Evolutionary conservation across 2,888 invertebrate genomes (phyloP).

Genomic region (Frankliniella intonsa): DNA sequence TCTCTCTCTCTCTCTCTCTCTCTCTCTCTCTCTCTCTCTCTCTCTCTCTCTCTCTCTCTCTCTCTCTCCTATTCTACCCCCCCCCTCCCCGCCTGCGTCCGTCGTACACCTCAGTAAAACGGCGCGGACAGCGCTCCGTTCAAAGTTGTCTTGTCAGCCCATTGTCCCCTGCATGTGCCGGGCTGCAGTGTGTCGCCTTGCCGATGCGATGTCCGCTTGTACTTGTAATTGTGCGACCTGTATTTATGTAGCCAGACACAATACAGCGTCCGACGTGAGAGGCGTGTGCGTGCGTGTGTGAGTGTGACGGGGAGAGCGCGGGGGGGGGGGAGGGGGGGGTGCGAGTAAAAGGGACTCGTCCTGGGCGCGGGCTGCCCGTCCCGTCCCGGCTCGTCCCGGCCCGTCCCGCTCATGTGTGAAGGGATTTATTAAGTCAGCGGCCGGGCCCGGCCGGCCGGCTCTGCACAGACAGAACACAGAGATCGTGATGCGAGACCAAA

Average conservation of each 20-base stretch:
- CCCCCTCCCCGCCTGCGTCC: neutral
- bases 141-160: too few relatives aligned
- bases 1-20: neutral
- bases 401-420: neutral
- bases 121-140: too few relatives aligned
- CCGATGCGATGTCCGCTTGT: neutral
- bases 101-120: neutral
- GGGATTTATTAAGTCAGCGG: neutral
- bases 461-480: neutral
- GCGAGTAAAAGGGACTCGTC: neutral
- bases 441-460: too few relatives aligned
- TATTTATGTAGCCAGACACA: conserved; percentile 3
- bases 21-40: neutral
- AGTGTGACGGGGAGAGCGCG: neutral
- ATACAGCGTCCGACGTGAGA: neutral
- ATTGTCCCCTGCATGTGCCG: too few relatives aligned
- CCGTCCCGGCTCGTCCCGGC: too few relatives aligned
- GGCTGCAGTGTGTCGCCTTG: neutral
- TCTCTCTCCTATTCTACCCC: neutral
- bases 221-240: conserved; percentile 6
- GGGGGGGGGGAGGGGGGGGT: neutral
- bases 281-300: neutral
- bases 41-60: neutral
- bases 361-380: too few relatives aligned
- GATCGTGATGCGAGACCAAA: neutral